Evolutionary conservation across 2,113 vertebrate species (phyloP).

Genomic region (Phaethornis superciliosus): DNA sequence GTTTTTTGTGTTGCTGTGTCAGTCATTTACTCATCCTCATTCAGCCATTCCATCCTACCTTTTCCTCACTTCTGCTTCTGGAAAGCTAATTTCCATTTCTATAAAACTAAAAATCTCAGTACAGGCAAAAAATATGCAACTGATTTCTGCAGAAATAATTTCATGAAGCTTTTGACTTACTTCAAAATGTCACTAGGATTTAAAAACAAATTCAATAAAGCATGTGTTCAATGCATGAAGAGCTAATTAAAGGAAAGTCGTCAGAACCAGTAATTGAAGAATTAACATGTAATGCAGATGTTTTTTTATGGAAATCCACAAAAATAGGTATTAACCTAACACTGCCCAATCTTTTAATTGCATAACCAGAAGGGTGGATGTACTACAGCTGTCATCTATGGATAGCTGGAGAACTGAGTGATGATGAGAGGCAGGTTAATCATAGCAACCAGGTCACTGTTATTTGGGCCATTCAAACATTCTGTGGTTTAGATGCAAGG

Average conservation of each 20-base stretch:
- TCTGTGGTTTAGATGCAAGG: not conserved
- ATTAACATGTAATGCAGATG: not conserved
- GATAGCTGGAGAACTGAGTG: not conserved
- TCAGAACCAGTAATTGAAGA: not conserved
- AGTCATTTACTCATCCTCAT: not conserved
- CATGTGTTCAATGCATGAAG: not conserved
- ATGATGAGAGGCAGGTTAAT: not conserved
- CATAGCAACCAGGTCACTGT: not conserved
- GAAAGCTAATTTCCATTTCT: not conserved
- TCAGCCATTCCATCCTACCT: not conserved
- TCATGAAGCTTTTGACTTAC: not conserved
- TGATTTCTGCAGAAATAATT: not conserved
- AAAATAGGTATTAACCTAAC: not conserved
- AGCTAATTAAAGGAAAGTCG: constrained; percentile 10
- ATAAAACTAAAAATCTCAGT: not conserved
- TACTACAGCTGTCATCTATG: not conserved
- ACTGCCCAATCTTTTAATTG: not conserved
- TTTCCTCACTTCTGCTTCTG: not conserved
- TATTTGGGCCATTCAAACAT: not conserved
- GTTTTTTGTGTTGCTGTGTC: not conserved
- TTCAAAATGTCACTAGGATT: not conserved
- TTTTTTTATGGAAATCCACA: not conserved
- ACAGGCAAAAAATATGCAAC: not conserved
- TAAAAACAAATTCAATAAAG: constrained; percentile 5
- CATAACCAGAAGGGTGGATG: not conserved